Percentiles rank a stretch among this genome's conserved stretches.
phyloP scores from a whole-genome alignment of 2,113 vertebrate species.

The Paramisgurnus dabryanus region DNA sequence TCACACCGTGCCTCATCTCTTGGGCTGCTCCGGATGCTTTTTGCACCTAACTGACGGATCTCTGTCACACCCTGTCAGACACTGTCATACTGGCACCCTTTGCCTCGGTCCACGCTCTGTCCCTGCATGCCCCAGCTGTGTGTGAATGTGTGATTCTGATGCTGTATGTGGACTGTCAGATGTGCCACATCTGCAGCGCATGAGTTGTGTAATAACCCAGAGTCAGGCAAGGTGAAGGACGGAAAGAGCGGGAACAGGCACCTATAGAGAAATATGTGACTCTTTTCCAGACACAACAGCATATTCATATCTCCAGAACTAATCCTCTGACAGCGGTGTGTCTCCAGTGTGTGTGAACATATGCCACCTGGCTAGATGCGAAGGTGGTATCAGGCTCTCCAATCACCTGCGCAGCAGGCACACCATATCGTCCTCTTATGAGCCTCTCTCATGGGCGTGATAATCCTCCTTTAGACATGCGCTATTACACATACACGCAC shows the following conservation, averaged over 20 bases:
- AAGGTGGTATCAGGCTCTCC: conserved; percentile 22
- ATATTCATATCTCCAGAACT: conserved; percentile 21
- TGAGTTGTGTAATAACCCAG: conserved; percentile 37
- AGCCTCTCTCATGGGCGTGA: background rate
- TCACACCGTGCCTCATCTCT: conserved; percentile 40
- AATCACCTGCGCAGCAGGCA: conserved; percentile 6
- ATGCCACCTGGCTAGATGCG: background rate
- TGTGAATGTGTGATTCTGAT: background rate
- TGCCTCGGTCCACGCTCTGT: conserved; percentile 36
- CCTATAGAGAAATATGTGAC: background rate
- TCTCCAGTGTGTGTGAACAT: conserved; percentile 5
- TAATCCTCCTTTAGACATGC: conserved; percentile 33
- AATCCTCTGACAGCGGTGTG: background rate
- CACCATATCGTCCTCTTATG: background rate
- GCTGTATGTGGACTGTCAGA: conserved; percentile 17
- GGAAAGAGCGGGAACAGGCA: conserved; percentile 15
- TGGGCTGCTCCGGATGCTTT: conserved; percentile 46
- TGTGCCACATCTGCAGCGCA: conserved; percentile 21
- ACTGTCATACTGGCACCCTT: conserved; percentile 45
- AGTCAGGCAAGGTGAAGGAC: conserved; percentile 31
- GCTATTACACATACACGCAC: background rate
- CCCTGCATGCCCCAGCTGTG: conserved; percentile 39
- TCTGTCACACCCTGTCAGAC: conserved; percentile 57
- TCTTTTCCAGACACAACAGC: background rate
- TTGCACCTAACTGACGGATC: conserved; percentile 51